Evolutionary conservation across 2,797 vertebrate genomes (phyloP).

Genomic region (Urophycis tenuis): DNA sequence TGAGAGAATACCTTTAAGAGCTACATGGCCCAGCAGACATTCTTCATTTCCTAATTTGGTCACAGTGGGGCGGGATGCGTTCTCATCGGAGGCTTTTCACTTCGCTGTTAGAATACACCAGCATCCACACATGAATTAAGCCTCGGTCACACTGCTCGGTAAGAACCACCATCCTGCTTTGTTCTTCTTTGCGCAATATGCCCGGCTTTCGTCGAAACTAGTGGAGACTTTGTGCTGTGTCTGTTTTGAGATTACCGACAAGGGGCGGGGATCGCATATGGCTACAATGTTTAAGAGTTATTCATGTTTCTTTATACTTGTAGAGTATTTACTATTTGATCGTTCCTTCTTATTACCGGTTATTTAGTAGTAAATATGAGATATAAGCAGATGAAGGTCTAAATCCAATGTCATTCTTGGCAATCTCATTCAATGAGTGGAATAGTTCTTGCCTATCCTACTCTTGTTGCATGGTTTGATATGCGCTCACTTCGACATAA

Average conservation of each 20-base stretch:
- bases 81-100: neutral
- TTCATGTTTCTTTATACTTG: neutral
- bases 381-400: neutral
- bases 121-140: neutral
- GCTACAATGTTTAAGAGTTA: neutral
- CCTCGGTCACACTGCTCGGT: neutral
- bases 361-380: neutral
- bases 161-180: neutral
- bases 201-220: neutral
- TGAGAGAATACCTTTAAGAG: too few relatives aligned
- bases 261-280: neutral
- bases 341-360: neutral
- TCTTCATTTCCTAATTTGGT: slow-evolving; percentile 55
- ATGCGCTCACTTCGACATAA: neutral
- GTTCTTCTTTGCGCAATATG: neutral
- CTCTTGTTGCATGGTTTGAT: neutral
- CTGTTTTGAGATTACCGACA: neutral
- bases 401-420: neutral
- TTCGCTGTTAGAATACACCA: neutral
- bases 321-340: too few relatives aligned
- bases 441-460: too few relatives aligned
- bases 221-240: neutral
- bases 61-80: slow-evolving; percentile 38
- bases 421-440: neutral
- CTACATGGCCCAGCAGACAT: neutral